These are phyloP conservation scores for Mugil cephalus DNA, from an alignment of 2,113 vertebrate genomes.

Conservation along the genomic window DNA sequence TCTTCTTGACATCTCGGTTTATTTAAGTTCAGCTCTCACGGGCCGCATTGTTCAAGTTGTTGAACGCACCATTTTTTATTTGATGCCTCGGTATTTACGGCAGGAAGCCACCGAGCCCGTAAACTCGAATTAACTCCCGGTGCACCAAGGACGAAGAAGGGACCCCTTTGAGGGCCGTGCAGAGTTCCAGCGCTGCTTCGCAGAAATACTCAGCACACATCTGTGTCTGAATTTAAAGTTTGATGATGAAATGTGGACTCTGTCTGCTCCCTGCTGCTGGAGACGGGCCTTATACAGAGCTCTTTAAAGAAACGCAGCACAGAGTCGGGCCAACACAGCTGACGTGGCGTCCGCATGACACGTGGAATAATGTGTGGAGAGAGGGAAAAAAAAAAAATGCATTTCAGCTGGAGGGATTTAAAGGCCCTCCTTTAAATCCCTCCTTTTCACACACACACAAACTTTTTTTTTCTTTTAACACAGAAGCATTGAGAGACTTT, in stretches of 20 bases:
- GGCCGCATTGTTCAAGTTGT: neutral
- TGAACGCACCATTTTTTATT: neutral
- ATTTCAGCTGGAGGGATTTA: conserved; percentile 52
- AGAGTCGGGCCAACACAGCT: conserved; percentile 50
- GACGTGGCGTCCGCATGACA: conserved; percentile 68
- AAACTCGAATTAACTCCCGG: conserved; percentile 6
- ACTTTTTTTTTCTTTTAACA: too few species aligned
- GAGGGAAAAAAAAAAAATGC: neutral
- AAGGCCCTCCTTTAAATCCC: conserved; percentile 20
- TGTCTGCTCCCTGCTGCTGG: conserved; percentile 44
- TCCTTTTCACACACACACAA: neutral
- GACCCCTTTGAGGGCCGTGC: neutral
- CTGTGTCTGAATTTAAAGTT: conserved; percentile 18
- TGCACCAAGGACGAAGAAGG: neutral
- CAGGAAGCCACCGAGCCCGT: conserved; percentile 28
- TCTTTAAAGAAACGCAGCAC: conserved; percentile 27
- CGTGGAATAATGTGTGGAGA: conserved; percentile 31
- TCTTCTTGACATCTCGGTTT: neutral
- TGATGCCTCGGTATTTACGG: conserved; percentile 29
- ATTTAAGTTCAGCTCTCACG: neutral
- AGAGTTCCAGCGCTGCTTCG: neutral
- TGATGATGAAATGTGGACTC: conserved; percentile 36
- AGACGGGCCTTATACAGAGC: conserved; percentile 27
- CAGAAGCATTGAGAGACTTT: neutral
- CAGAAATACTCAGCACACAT: conserved; percentile 23